Evolutionary conservation across 2,797 vertebrate genomes (phyloP), one percentile per base, ranked within the genome.

Genomic region (Syngnathus rostellatus): DNA sequence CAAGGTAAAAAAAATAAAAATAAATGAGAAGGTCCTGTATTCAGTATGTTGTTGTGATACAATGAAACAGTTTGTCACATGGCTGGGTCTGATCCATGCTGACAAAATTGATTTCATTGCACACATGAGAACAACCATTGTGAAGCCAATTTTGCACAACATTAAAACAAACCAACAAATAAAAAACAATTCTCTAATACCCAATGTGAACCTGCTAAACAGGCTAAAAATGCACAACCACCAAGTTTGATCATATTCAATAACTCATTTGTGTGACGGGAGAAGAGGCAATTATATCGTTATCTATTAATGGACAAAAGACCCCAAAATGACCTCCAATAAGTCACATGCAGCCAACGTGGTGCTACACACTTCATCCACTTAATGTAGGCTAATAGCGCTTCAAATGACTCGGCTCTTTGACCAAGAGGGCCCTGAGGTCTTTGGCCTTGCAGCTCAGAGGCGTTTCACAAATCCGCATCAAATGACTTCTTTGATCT

Each of bases 21-120:
- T 63, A 11, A 37, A 46, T 16, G 23, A 5, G 46, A 48, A 48
- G 46, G 5, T 48, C 17, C 46, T 37, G 2, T 12, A 55, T 25
- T 58, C 68, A 63, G 65, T 66, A 73, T 38, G 51, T 70, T 38
- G 51, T 70, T 39, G 72, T 62, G 37, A 83, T 72, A 72, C 73
- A 71, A 81, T 70, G 68, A 77, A 85, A 86, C 77, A 76, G 63
- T 65, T 68, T 73, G 81, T 83, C 76, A 84, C 72, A 66, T 78
- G 75, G 76, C 65, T 77, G 75, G 77, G 78, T 23, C 71, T 84
- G 80, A 87, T 85, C 78, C 74, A 67, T 70, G 68, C 31, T 80
- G 85, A 84, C 84, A 79, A 31, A 59, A 14, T 64, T 67, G 65
- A 72, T 62, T 75, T 72, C 70, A 72, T 38, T 51, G 68, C 72